A percentile compares a stretch with the other conserved stretches of the same genome.
These are phyloP conservation scores for Venustaconcha ellipsiformis DNA, from an alignment of 1,140 invertebrate genomes.

Conservation along the genomic window DNA sequence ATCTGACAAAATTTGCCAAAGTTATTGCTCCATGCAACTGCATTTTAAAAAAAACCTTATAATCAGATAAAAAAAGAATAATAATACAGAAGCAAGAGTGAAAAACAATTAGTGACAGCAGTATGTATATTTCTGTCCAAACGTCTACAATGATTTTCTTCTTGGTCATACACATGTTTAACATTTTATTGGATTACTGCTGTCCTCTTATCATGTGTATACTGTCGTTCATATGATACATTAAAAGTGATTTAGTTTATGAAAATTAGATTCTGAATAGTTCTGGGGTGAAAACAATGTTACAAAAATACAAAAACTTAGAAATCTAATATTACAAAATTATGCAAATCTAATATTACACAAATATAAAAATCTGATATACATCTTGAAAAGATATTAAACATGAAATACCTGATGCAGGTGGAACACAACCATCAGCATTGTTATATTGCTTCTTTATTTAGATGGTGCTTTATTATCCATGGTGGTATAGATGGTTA, in stretches of 20 bases:
- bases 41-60: not conserved
- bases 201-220: too few species aligned
- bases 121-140: too few species aligned
- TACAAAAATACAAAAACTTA: not conserved
- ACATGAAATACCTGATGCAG: not conserved
- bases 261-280: not conserved
- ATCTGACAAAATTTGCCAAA: not conserved
- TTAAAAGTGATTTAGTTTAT: not conserved
- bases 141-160: too few species aligned
- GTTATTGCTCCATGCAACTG: not conserved
- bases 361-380: not conserved
- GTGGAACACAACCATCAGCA: too few species aligned
- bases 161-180: too few species aligned
- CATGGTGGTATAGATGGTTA: constrained; percentile 40
- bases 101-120: too few species aligned
- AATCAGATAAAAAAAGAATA: not conserved
- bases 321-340: too few species aligned
- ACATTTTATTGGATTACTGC: too few species aligned
- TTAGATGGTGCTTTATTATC: constrained; percentile 37
- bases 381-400: not conserved
- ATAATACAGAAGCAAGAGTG: not conserved
- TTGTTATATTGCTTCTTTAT: constrained; percentile 3
- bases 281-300: not conserved
- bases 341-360: not conserved
- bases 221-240: not conserved